A percentile compares a stretch with the other conserved stretches of the same genome.
Evolutionary conservation across 2,888 invertebrate species (phyloP).

Genomic region (Luperina nickerlii): DNA sequence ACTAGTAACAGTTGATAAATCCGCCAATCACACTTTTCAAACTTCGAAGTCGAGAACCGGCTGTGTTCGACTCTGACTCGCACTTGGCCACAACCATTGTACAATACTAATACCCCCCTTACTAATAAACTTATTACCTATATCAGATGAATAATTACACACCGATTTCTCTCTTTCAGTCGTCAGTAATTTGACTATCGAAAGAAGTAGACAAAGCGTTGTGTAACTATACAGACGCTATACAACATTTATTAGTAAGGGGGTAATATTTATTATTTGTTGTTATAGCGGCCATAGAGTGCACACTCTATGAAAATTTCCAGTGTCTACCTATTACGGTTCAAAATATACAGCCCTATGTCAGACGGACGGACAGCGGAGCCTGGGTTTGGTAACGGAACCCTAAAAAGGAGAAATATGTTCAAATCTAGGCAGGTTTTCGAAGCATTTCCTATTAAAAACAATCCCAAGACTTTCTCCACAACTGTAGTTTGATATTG

Average conservation of each 20-base stretch:
- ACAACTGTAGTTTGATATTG: constrained; percentile 9
- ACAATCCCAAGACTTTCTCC: constrained; percentile 1
- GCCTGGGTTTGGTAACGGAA: neutral
- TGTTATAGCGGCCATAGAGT: neutral
- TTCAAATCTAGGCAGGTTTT: neutral
- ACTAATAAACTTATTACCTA: no score
- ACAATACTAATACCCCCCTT: neutral
- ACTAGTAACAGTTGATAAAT: neutral
- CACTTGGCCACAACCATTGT: neutral
- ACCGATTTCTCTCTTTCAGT: no score
- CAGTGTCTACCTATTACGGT: neutral
- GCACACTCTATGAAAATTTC: neutral
- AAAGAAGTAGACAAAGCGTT: no score
- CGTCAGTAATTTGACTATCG: no score
- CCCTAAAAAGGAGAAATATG: neutral
- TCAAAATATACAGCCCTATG: neutral
- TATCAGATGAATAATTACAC: no score
- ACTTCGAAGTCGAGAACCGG: neutral
- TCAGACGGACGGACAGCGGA: neutral
- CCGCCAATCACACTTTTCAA: neutral
- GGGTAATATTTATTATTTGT: neutral
- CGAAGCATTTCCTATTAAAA: constrained; percentile 4
- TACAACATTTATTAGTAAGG: no score
- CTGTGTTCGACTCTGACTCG: no score
- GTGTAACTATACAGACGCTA: no score